Base-by-base conservation (phyloP, 1,140 invertebrate genomes). In the Wasmannia auropunctata region DNA sequence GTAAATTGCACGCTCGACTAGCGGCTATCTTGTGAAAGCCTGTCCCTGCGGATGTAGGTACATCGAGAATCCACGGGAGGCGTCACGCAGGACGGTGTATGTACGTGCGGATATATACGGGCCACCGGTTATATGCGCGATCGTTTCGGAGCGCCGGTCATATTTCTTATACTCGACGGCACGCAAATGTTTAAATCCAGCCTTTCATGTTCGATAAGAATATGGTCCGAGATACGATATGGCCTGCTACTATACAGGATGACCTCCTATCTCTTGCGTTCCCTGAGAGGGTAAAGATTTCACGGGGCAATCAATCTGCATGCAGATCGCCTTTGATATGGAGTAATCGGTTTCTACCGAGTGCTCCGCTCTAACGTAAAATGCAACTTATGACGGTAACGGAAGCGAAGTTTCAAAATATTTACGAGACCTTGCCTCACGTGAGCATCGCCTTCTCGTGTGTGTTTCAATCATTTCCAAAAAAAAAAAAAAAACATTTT, bases 141-240 rank as follows among this genome's bases (percentile, higher is more conserved):
- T 11, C 34, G 28, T 72, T 58, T 70, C 77, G 34, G 22, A 56
- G 14, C 49, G 11, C 19, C 51, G 49, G 28, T 74, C 65, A 74
- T 81, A 58, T 83, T 58, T 72, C 67, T 83, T 58, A 34, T 58
- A 60, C 62, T 69, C 46, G 25, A 67, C 76, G 76, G 28, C 76
- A 79, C 31, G 76, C 60, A 51, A 83, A 46, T 58, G 40, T 25
- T 83, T 74, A 83, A 83, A 72, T 72, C 79, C 51, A 72, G 65
- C 46, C 19, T 83, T 46, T 72, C 79, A 58, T 83, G 51, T 31
- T 58, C 22, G 8, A 14, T 37, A 72, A 37, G 37, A 81, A 72
- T 49, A 63, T 25, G 37, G 22, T n/a, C 1, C 25, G 19, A 51
- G 60, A 67, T 67, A 79, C 11, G 79, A 72, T 70, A 19, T 40